Evolutionary conservation across 2,113 vertebrate species (phyloP).

Genomic region (Cyanoderma ruficeps): DNA sequence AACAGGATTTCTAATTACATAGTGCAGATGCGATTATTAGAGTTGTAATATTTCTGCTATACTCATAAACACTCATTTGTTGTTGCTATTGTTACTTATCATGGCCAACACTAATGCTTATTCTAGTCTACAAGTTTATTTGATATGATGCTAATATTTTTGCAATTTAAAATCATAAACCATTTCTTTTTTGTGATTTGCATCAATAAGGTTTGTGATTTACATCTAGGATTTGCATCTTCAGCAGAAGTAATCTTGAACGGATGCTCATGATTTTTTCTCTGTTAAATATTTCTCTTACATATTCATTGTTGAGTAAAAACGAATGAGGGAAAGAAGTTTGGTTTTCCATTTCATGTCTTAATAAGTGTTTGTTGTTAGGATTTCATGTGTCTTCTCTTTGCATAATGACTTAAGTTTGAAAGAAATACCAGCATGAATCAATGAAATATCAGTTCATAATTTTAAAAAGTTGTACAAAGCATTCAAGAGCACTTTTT

Average conservation of each 20-base stretch:
- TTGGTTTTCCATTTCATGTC: not conserved
- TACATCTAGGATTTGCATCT: not conserved
- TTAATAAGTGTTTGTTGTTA: slow-evolving; percentile 10
- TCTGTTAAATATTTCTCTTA: not conserved
- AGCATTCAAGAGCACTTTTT: slow-evolving; percentile 12
- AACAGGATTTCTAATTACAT: not conserved
- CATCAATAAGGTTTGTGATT: not conserved
- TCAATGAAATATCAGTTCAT: not conserved
- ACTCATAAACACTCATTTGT: not conserved
- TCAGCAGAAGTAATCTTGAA: not conserved
- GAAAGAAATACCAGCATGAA: slow-evolving; percentile 4
- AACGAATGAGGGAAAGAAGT: not conserved
- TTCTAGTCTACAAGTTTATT: not conserved
- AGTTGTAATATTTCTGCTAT: not conserved
- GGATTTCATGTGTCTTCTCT: not conserved
- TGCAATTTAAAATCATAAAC: not conserved
- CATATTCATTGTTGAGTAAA: not conserved
- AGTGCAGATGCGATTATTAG: not conserved
- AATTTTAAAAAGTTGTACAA: not conserved
- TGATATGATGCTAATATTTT: not conserved
- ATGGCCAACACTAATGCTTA: not conserved
- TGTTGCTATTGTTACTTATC: not conserved
- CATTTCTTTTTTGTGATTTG: not conserved
- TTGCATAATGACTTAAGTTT: not conserved
- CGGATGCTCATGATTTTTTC: not conserved